Conservation (phyloP, 2,888 invertebrate genomes). For the Andrena bucephala region DNA sequence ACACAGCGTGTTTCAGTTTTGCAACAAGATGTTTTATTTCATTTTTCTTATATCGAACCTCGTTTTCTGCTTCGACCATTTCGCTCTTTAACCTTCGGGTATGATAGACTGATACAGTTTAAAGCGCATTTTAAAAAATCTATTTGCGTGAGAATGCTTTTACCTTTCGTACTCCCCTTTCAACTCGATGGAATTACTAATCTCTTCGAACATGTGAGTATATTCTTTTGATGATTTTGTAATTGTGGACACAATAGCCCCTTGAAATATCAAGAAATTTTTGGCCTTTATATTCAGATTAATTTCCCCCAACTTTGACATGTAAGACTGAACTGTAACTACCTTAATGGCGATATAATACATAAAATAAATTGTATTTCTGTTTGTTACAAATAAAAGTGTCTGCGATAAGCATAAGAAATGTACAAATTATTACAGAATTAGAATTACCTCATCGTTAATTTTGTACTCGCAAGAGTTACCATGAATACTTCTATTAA, state of each 20-base stretch:
- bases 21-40: conserved; percentile 98
- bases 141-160: background rate
- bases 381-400: background rate
- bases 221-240: conserved; percentile 86
- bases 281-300: conserved; percentile 90
- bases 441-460: background rate
- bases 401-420: background rate
- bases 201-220: conserved; percentile 97
- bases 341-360: background rate
- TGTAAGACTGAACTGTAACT: background rate
- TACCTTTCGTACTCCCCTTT: conserved; percentile 86
- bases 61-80: conserved; percentile 96
- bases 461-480: conserved; percentile 85
- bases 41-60: conserved; percentile 94
- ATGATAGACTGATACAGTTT: background rate
- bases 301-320: background rate
- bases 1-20: conserved; percentile 96
- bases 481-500: conserved; percentile 94
- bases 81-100: conserved; percentile 90
- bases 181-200: conserved; percentile 96
- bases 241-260: background rate
- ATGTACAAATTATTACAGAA: conserved; percentile 84
- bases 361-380: conserved; percentile 91
- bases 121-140: background rate
- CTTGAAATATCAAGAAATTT: conserved; percentile 88